Percentiles rank a stretch among this genome's conserved stretches.
phyloP scores from a whole-genome alignment of 2,113 vertebrate species.

The Pachyramphus minor region DNA sequence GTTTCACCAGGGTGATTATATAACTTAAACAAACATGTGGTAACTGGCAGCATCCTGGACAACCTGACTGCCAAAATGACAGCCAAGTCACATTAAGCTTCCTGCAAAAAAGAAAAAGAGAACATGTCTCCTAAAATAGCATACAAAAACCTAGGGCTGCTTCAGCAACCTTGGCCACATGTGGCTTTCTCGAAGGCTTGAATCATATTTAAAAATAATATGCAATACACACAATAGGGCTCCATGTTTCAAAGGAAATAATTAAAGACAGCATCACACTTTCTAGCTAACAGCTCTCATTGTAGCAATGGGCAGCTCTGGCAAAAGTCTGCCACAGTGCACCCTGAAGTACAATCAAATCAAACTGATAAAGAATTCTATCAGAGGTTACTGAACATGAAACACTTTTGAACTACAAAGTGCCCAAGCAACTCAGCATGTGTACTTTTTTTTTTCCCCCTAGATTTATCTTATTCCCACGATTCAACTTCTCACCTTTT shows the following conservation, averaged over 20 bases:
- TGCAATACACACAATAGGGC: background rate
- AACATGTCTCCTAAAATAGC: background rate
- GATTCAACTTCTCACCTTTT: constrained; percentile 50
- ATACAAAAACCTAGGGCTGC: background rate
- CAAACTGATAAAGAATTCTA: constrained; percentile 54
- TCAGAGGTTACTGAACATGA: constrained; percentile 51
- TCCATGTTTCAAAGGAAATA: constrained; percentile 42
- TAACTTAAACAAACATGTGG: background rate
- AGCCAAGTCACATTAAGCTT: background rate
- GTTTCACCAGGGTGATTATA: background rate
- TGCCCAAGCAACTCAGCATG: constrained; percentile 33
- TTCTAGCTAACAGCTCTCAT: background rate
- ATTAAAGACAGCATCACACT: background rate
- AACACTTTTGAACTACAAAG: constrained; percentile 52
- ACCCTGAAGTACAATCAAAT: constrained; percentile 38
- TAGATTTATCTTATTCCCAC: constrained; percentile 1
- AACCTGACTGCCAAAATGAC: background rate
- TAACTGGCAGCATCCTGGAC: background rate
- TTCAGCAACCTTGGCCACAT: background rate
- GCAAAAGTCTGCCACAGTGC: constrained; percentile 35
- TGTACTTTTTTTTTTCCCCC: background rate
- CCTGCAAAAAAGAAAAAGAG: background rate
- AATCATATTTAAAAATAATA: constrained; percentile 26
- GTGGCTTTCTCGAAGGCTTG: background rate
- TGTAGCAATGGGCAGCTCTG: constrained; percentile 42